A percentile compares a stretch with the other conserved stretches of the same genome.
phyloP scores from a whole-genome alignment of 2,888 invertebrate species.

The Bedellia somnulentella region DNA sequence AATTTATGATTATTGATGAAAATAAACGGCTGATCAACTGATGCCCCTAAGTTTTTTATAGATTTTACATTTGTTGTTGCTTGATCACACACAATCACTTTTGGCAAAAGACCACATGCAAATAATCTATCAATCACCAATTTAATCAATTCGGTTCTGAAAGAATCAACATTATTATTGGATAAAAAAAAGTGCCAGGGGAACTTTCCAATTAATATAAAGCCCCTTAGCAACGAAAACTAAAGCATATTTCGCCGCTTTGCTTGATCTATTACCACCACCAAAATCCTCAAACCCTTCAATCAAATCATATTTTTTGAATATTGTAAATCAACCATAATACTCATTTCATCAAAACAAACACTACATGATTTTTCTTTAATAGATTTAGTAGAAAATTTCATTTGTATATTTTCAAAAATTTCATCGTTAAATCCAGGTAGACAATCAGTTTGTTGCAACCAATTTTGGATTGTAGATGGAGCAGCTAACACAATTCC shows the following conservation, averaged over 20 bases:
- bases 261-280: conserved; percentile 5
- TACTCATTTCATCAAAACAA: conserved; percentile 12
- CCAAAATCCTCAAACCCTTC: conserved; percentile 13
- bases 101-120: conserved; percentile 8
- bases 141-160: background rate
- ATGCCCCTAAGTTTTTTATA: conserved; percentile 4
- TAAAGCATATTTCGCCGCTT: conserved; percentile 9
- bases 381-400: conserved; percentile 2
- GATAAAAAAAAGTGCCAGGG: conserved; percentile 10
- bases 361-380: conserved; percentile 8
- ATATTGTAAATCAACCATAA: conserved; percentile 11
- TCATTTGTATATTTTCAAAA: conserved; percentile 2
- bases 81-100: conserved; percentile 10
- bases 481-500: conserved; percentile 10
- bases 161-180: conserved; percentile 1
- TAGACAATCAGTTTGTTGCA: conserved; percentile 4
- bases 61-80: conserved; percentile 9
- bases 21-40: conserved; percentile 2
- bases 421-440: background rate
- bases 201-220: conserved; percentile 9
- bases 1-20: conserved; percentile 4
- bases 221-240: conserved; percentile 6
- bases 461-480: conserved; percentile 7
- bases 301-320: conserved; percentile 10
- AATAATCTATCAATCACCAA: conserved; percentile 8